Percentiles rank a stretch among this genome's conserved stretches.
Conservation (phyloP, 2,113 vertebrate genomes). For the Podarcis cretensis region DNA sequence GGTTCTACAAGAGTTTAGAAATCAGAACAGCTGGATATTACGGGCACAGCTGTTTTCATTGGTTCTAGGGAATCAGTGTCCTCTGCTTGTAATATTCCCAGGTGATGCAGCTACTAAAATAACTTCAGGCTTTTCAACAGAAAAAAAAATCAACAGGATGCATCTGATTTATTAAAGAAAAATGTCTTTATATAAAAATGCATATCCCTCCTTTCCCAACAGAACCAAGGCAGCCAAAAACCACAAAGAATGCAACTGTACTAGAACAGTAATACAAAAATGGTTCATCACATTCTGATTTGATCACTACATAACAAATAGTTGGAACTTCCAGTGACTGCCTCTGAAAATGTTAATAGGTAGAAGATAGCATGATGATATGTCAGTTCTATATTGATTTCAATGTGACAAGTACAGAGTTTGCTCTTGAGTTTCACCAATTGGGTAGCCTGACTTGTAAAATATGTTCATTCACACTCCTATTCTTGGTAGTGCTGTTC, state of each 20-base stretch:
- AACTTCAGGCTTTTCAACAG: background rate
- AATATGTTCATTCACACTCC: background rate
- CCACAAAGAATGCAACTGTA: background rate
- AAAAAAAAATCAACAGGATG: background rate
- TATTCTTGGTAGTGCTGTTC: background rate
- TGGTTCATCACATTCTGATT: background rate
- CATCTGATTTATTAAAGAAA: background rate
- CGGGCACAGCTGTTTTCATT: background rate
- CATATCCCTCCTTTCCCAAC: background rate
- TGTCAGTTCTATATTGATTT: background rate
- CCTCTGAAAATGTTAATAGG: background rate
- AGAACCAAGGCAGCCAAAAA: background rate
- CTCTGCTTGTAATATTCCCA: background rate
- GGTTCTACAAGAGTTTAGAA: background rate
- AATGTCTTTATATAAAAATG: background rate
- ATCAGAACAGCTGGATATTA: background rate
- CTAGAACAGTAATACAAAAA: too few species aligned
- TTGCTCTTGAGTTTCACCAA: background rate
- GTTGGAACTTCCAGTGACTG: background rate
- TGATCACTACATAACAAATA: background rate
- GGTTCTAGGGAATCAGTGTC: background rate
- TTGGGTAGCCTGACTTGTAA: background rate
- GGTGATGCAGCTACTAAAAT: background rate
- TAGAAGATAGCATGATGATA: background rate
- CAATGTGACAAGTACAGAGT: background rate